Percentiles rank a stretch among this genome's conserved stretches.
phyloP scores from a whole-genome alignment of 1,140 invertebrate species.

The Halesus radiatus region DNA sequence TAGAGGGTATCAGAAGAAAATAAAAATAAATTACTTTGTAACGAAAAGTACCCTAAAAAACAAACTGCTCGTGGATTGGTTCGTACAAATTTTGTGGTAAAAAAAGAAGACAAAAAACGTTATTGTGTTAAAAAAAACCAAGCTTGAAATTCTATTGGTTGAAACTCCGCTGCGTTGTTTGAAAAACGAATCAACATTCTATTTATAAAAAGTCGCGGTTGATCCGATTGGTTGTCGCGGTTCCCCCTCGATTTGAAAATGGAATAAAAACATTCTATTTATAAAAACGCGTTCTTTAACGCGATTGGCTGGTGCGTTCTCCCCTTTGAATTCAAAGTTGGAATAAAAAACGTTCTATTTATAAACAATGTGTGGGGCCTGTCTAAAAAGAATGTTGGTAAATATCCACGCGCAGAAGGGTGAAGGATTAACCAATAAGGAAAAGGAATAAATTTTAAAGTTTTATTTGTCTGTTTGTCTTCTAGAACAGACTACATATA shows the following conservation, averaged over 20 bases:
- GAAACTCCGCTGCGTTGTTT: neutral
- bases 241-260: constrained; percentile 34
- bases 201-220: constrained; percentile 33
- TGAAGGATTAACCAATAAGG: constrained; percentile 10
- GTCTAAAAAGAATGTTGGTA: constrained; percentile 6
- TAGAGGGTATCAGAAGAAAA: too few relatives aligned
- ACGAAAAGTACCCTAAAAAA: too few relatives aligned
- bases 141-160: neutral
- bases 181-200: constrained; percentile 35
- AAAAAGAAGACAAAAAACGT: constrained; percentile 3
- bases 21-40: too few relatives aligned
- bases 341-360: constrained; percentile 49
- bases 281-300: constrained; percentile 19
- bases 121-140: neutral
- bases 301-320: constrained; percentile 29
- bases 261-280: constrained; percentile 54
- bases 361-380: constrained; percentile 12
- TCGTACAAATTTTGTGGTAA: neutral
- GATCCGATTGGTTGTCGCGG: constrained; percentile 30
- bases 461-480: too few relatives aligned
- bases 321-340: constrained; percentile 40
- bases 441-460: neutral
- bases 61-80: neutral
- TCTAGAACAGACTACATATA: too few relatives aligned
- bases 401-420: neutral